A percentile compares a stretch with the other conserved stretches of the same genome.
Conservation (phyloP, 2,113 vertebrate genomes). For the Sturnus vulgaris region DNA sequence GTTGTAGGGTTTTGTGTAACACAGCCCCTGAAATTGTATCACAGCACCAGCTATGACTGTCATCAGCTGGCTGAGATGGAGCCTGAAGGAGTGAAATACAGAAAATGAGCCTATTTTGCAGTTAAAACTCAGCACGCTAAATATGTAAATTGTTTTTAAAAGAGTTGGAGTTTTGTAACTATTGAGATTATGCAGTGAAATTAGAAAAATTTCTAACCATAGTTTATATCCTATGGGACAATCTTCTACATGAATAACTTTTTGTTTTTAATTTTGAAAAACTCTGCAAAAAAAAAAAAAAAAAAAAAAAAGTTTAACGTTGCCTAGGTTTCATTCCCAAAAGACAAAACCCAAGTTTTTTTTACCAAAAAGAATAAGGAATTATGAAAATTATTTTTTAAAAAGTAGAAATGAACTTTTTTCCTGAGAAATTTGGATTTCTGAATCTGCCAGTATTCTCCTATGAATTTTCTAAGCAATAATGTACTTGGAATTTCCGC, state of each 20-base stretch:
- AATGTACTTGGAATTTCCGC: background rate
- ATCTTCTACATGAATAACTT: background rate
- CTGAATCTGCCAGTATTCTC: background rate
- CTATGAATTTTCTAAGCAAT: background rate
- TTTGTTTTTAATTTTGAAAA: background rate
- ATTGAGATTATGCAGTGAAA: background rate
- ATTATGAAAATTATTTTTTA: background rate
- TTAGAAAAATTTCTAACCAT: background rate
- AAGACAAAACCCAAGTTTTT: background rate
- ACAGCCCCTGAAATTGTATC: background rate
- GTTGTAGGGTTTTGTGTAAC: background rate
- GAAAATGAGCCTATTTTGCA: background rate
- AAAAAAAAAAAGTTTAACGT: background rate
- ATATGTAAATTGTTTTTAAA: background rate
- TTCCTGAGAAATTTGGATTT: background rate
- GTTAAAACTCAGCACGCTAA: background rate
- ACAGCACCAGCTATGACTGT: background rate
- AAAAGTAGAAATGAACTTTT: background rate
- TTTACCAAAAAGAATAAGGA: background rate
- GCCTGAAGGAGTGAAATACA: background rate
- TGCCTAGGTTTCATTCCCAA: background rate
- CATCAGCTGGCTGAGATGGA: background rate
- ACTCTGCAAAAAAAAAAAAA: background rate
- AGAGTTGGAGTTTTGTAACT: background rate
- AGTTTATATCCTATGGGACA: background rate